phyloP scores from a whole-genome alignment of 2,113 vertebrate genomes.

The Phoenicopterus ruber region DNA sequence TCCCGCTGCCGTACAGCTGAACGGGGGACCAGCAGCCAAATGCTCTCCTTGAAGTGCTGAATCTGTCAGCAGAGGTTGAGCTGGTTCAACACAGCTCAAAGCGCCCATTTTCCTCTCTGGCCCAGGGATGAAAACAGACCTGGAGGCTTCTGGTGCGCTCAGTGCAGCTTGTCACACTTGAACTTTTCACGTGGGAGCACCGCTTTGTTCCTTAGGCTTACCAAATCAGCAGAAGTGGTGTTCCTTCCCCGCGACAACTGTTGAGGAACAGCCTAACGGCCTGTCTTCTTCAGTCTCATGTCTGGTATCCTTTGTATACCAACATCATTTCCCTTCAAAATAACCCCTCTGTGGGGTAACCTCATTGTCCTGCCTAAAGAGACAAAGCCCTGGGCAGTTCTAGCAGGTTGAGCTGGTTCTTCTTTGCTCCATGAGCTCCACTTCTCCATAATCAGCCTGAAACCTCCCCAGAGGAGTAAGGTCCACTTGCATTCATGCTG shows the following conservation, averaged over 20 bases:
- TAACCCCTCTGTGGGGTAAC: background rate
- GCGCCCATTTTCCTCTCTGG: background rate
- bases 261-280: background rate
- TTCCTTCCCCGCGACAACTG: background rate
- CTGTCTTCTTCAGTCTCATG: background rate
- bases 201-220: background rate
- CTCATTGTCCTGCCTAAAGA: background rate
- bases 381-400: background rate
- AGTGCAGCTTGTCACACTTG: background rate
- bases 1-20: background rate
- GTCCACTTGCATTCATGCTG: background rate
- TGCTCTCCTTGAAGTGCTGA: background rate
- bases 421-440: background rate
- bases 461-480: background rate
- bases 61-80: background rate
- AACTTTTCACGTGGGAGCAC: background rate
- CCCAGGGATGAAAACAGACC: background rate
- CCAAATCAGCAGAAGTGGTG: background rate
- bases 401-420: background rate
- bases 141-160: background rate
- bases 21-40: background rate
- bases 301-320: background rate
- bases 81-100: background rate
- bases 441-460: background rate
- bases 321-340: background rate